Base-by-base conservation (phyloP, 2,113 vertebrate species). In the Tragulus kanchil region DNA sequence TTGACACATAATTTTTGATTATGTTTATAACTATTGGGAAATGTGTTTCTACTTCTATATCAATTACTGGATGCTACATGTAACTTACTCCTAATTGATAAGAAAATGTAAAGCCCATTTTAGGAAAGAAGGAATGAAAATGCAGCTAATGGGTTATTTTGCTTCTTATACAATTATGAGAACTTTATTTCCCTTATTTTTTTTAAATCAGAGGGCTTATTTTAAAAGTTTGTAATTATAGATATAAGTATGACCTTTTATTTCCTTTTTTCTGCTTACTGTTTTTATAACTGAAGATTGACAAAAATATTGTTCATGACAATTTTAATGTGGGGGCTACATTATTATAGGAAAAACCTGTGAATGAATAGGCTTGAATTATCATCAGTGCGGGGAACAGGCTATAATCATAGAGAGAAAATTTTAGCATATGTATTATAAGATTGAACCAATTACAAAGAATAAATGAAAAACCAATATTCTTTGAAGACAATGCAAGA, bases 291-390 rank as follows among this genome's bases (percentile, higher is more conserved):
- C 13, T 69, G 11, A 78, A 85, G 50, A 85, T 42, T 90, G 71
- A 90, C 42, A 90, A 90, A 69, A 92, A 71, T 36, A 69, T 69
- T 71, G 25, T 45, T 4, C 59, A 61, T 79, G 54, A 54, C 16
- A 50, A 31, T 50, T 90, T 86, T 78, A 69, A 79, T 91, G 26
- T 95, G 25, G 4, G 12, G 3, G 58, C 0, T 69, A 54, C 69
- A 54, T 42, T 69, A 54, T 56, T 79, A 69, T 8, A 91, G 75
- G 65, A 79, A 95, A 50, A 14, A 7, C 3, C 45, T 78, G 42
- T 21, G 19, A 95, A 81, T 71, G n/a, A 54, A 69, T 85, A 69
- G 28, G 26, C 3, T 52, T 79, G 26, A 95, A 91, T 91, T 91
- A 45, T 71, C 26, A 61, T 81, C 48, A 19, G 8, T 81, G 1